Evolutionary conservation across 2,113 vertebrate species (phyloP).

Genomic region (Setophaga kirtlandii): DNA sequence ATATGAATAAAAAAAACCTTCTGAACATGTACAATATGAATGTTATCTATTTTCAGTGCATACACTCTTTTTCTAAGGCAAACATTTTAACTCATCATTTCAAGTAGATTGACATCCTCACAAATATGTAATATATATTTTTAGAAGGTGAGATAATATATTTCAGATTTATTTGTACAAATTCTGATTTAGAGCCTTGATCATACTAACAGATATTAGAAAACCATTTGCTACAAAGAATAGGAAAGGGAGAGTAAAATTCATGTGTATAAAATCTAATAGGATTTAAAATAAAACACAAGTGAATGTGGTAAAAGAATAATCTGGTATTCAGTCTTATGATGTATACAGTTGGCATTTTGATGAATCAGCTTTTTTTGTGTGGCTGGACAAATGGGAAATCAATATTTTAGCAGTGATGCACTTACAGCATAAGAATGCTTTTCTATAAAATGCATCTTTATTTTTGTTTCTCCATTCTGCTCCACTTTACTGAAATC

Average conservation of each 20-base stretch:
- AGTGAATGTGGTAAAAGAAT: neutral
- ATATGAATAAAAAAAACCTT: neutral
- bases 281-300: neutral
- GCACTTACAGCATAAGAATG: neutral
- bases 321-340: neutral
- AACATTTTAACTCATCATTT: neutral
- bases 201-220: neutral
- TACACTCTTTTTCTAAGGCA: neutral
- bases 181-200: neutral
- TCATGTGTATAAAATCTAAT: neutral
- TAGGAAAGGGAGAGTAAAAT: neutral
- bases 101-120: neutral
- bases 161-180: neutral
- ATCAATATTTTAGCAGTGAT: neutral
- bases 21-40: neutral
- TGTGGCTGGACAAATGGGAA: neutral
- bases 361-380: neutral
- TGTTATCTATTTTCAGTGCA: neutral
- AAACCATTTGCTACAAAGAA: neutral
- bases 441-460: neutral
- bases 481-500: neutral
- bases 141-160: neutral
- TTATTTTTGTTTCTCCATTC: neutral
- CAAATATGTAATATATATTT: neutral
- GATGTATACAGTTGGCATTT: neutral